These are phyloP conservation scores for Odocoileus virginianus DNA, from an alignment of 2,113 vertebrate species.

Conservation along the genomic window DNA sequence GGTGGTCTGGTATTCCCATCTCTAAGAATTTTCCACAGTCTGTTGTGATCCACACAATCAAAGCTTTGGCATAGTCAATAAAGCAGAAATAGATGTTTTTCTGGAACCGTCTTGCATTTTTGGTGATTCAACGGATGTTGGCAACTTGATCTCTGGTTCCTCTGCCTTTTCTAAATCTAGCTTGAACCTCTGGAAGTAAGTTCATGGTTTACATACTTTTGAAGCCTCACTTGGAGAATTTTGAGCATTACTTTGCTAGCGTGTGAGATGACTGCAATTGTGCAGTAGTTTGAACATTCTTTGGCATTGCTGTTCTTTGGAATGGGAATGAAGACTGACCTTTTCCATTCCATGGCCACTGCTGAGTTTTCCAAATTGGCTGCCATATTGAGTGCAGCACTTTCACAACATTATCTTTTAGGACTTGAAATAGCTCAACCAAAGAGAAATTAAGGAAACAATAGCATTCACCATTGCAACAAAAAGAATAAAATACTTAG, in stretches of 20 bases:
- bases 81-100: not conserved
- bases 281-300: not conserved
- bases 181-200: not conserved
- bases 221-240: not conserved
- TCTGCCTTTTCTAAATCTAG: not conserved
- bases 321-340: not conserved
- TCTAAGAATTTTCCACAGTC: not conserved
- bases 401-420: not conserved
- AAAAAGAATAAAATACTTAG: no score
- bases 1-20: not conserved
- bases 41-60: not conserved
- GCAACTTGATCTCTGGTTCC: not conserved
- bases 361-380: not conserved
- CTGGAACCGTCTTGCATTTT: not conserved
- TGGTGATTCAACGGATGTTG: accelerated
- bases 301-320: not conserved
- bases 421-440: not conserved
- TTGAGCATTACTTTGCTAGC: not conserved
- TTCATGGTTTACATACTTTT: accelerated
- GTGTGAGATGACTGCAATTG: not conserved
- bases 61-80: not conserved
- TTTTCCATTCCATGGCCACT: not conserved
- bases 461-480: no score
- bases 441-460: no score
- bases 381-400: not conserved